Evolutionary conservation across 2,888 invertebrate genomes (phyloP), one percentile per base, ranked within the genome.

Genomic region (Piscicola geometra): DNA sequence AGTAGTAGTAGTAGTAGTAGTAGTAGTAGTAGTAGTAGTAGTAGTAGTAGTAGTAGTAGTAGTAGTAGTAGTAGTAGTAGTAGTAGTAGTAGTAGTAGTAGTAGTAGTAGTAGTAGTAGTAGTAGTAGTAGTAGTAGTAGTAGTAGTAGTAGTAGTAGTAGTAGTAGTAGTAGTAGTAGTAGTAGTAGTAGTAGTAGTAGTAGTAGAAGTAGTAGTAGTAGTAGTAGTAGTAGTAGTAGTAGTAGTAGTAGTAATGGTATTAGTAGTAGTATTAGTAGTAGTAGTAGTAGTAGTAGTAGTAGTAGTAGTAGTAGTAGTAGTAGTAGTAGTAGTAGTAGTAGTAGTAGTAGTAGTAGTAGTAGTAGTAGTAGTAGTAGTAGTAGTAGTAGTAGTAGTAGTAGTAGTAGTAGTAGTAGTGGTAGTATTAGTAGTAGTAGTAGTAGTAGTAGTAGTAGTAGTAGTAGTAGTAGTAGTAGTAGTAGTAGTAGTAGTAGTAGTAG

Each of bases 391-490:
- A 71, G 50, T 50, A 71, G 50, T 71, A 71, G 41, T 36, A 71
- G 50, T 47, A 47, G 71, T 36, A 28, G 71, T 71, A 71, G 71
- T 50, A 71, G 50, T 50, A 36, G 50, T 47, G n/a, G 41, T 72
- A 72, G 35, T 35, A 67, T 15, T 35, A 67, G 30, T 35, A 28
- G 30, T 28, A 67, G 67, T 67, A 30, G 64, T 64, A 64, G 64
- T 64, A 64, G 64, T 64, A 64, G 64, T 64, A 64, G 64, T 28
- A 28, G 64, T 28, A 25, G n/a, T 28, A n/a, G 25, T 25, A 64
- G 30, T 64, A 28, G n/a, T 64, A 64, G 30, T 64, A n/a, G n/a
- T 64, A 64, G 25, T 64, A 28, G 64, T 64, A 64, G 50, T 47
- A 21, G 50, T 47, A 21, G 50, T 47, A 47, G 50, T 47, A 47